These are phyloP conservation scores for Drosophila nebulosa DNA, from an alignment of 1,140 invertebrate species.

Conservation along the genomic window DNA sequence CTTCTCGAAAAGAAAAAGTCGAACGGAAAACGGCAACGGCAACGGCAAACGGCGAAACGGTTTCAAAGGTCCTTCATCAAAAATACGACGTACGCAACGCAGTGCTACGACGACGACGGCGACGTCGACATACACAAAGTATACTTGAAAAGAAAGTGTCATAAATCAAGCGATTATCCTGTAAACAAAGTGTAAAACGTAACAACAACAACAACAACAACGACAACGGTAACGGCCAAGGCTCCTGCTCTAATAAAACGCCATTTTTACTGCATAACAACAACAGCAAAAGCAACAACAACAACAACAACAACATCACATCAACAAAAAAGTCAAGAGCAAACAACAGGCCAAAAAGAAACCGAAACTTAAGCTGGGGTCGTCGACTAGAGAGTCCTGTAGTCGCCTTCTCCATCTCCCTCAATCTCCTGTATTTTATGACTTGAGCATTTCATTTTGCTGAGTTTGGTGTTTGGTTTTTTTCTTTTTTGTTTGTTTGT, in stretches of 20 bases:
- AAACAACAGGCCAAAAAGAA: slow-evolving; percentile 4
- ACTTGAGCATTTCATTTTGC: slow-evolving; percentile 60
- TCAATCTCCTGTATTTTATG: slow-evolving; percentile 47
- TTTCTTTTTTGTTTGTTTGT: background rate
- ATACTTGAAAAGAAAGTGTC: slow-evolving; percentile 63
- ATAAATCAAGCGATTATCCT: slow-evolving; percentile 77
- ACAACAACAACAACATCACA: slow-evolving; percentile 21
- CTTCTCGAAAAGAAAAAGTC: background rate
- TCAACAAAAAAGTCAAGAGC: slow-evolving; percentile 18
- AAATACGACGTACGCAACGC: slow-evolving; percentile 15
- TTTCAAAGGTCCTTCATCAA: slow-evolving; percentile 44
- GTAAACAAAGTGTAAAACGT: slow-evolving; percentile 78
- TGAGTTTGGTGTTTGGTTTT: slow-evolving; percentile 32
- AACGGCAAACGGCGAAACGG: slow-evolving; percentile 11
- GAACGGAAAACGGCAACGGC: slow-evolving; percentile 29
- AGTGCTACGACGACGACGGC: slow-evolving; percentile 9
- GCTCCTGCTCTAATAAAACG: slow-evolving; percentile 40
- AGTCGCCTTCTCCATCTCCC: background rate
- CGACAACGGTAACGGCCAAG: slow-evolving; percentile 18
- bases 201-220: slow-evolving; percentile 23
- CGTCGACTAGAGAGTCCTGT: background rate
- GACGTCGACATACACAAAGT: slow-evolving; percentile 34
- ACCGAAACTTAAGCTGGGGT: slow-evolving; percentile 5
- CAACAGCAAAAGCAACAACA: slow-evolving; percentile 20
- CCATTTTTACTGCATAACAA: slow-evolving; percentile 34